A percentile compares a stretch with the other conserved stretches of the same genome.
These are phyloP conservation scores for Dysmachus trigonus DNA, from an alignment of 2,888 invertebrate species.

Conservation along the genomic window DNA sequence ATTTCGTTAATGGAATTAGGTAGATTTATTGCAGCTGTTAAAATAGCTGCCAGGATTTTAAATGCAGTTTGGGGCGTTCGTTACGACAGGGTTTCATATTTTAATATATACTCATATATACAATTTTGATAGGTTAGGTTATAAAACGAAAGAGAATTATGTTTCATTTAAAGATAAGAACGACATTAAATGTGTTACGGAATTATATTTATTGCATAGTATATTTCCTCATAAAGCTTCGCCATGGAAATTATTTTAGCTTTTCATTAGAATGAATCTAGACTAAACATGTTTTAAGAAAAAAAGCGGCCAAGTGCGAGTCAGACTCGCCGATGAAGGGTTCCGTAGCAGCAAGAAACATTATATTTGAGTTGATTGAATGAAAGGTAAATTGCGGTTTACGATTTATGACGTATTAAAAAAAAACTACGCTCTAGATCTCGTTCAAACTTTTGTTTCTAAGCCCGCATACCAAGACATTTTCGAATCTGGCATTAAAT, in stretches of 20 bases:
- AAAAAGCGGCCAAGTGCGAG: too few relatives aligned
- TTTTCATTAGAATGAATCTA: background rate
- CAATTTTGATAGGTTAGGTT: background rate
- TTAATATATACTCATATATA: background rate
- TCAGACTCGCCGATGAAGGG: too few relatives aligned
- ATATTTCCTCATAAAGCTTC: background rate
- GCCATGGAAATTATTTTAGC: background rate
- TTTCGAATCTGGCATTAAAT: too few relatives aligned
- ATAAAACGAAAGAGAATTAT: background rate
- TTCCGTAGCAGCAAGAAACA: too few relatives aligned
- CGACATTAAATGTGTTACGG: background rate
- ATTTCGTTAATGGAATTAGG: slow-evolving; percentile 11
- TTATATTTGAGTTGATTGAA: too few relatives aligned
- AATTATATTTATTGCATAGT: background rate
- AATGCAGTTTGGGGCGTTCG: background rate
- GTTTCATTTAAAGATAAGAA: background rate
- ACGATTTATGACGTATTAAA: too few relatives aligned
- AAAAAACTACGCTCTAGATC: too few relatives aligned
- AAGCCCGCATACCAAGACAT: too few relatives aligned
- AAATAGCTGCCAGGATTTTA: background rate
- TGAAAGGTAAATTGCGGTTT: too few relatives aligned
- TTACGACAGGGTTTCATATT: background rate
- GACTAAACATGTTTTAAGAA: background rate
- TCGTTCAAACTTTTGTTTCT: too few relatives aligned
- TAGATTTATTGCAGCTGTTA: background rate